Base-by-base conservation (phyloP, 2,888 invertebrate species). In the Drosophila nr. fundita region DNA sequence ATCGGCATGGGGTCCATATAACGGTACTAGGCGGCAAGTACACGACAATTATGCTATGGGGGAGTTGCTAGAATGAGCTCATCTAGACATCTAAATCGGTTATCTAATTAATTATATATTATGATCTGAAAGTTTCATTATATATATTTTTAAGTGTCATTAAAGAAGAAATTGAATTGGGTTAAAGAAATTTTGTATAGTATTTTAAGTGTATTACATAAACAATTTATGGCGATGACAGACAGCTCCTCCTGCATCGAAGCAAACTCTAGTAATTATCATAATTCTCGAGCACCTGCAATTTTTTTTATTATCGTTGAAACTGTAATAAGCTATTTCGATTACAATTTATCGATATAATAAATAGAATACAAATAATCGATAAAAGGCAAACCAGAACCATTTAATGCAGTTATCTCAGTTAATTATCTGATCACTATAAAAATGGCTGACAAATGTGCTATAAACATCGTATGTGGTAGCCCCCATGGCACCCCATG, bases 1-100 rank as follows among this genome's bases (percentile, higher is more conserved):
- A 27, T 62, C 74, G 50, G 52, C 68, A 66, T 63, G 81, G 62
- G 65, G 73, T 77, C 61, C 62, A 40, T 68, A 57, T 78, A 78
- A 78, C 74, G 78, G 80, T 75, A 65, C 32, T 13, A 27, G 48
- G 27, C n/a, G 29, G 27, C 40, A 29, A 66, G 58, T 57, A 45
- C 34, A 58, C 30, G 58, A 49, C 54, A 63, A 67, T 55, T 78
- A 48, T 59, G 21, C 32, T 60, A 61, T 49, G 57, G 57, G 48
- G 53, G 57, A 78, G 78, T 53, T 40, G 40, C 66, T 30, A n/a
- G 29, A 70, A 30, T 27, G 42, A 7, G 42, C 29, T 40, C 54
- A 49, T 49, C 53, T 34, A 18, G 13, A 24, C 38, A 38, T 40
- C 58, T 27, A 38, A 36, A 30, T 38, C 52, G 30, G 7, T 4